These are phyloP conservation scores for Labia minor DNA, from an alignment of 2,888 invertebrate species.

Conservation along the genomic window DNA sequence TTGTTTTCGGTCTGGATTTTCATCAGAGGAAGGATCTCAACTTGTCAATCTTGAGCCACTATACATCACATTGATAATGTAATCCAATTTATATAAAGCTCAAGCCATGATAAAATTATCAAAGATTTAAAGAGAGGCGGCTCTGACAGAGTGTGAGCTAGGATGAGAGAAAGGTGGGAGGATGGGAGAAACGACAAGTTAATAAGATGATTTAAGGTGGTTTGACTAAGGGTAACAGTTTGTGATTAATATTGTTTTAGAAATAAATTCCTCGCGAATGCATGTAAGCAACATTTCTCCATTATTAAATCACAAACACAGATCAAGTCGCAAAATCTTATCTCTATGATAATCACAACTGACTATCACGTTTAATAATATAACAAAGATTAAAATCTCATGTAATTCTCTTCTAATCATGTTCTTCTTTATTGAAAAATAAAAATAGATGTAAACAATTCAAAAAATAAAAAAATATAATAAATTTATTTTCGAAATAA, in stretches of 20 bases:
- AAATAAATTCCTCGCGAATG: background rate
- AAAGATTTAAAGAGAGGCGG: background rate
- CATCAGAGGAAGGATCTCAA: background rate
- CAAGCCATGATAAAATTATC: background rate
- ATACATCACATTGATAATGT: background rate
- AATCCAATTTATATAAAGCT: background rate
- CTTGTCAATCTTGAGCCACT: constrained; percentile 3
- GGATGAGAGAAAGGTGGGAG: background rate
- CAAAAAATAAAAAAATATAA: too few relatives aligned
- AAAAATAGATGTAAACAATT: too few relatives aligned
- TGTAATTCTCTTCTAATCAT: background rate
- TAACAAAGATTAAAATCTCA: background rate
- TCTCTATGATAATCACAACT: background rate
- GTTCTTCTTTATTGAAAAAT: too few relatives aligned
- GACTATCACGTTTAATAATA: background rate
- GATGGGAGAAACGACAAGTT: background rate
- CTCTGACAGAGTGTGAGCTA: too few relatives aligned
- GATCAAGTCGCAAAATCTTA: constrained; percentile 1
- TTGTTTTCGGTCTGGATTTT: too few relatives aligned
- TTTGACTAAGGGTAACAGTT: constrained; percentile 3
- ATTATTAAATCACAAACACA: constrained; percentile 1
- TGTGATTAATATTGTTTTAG: constrained; percentile 1
- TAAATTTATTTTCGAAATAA: too few relatives aligned
- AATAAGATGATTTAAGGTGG: constrained; percentile 2
- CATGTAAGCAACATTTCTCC: background rate